Percentiles rank a stretch among this genome's conserved stretches.
Conservation (phyloP, 2,113 vertebrate genomes). For the Cryptomyrus ogoouensis region DNA sequence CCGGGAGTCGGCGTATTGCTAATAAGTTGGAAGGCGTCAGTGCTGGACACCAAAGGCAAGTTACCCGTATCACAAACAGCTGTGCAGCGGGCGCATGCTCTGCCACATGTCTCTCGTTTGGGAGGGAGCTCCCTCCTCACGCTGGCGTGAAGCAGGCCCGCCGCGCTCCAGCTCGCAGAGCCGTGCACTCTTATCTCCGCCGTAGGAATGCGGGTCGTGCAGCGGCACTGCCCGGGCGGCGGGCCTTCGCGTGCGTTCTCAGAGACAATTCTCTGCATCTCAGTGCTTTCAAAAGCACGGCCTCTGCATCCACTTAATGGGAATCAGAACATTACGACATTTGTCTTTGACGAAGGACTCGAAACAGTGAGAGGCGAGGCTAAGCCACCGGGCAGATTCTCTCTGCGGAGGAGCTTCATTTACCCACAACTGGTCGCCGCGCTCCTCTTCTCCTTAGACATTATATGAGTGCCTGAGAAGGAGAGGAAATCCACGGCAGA, state of each 20-base stretch:
- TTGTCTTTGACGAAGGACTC: not conserved
- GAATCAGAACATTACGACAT: not conserved
- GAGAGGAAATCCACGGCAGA: not conserved
- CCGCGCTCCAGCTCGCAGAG: slow-evolving; percentile 28
- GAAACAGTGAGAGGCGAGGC: too few relatives aligned
- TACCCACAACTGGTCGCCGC: not conserved
- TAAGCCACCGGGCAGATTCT: not conserved
- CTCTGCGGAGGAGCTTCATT: not conserved
- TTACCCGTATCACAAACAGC: not conserved
- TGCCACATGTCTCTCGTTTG: slow-evolving; percentile 39
- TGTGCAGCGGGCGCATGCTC: not conserved
- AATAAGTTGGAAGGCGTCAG: not conserved
- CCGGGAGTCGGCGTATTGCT: not conserved
- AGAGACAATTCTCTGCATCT: not conserved
- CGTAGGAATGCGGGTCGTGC: not conserved
- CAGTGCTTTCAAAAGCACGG: not conserved
- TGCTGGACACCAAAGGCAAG: not conserved
- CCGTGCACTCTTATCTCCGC: slow-evolving; percentile 22
- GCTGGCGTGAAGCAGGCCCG: slow-evolving; percentile 14
- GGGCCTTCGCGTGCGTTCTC: not conserved
- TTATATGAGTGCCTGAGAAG: not conserved
- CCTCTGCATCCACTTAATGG: not conserved
- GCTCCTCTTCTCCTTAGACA: not conserved
- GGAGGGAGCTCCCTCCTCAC: slow-evolving; percentile 27
- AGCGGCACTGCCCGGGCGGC: not conserved